Conservation (phyloP, 2,797 vertebrate genomes). For the Chiroxiphia lanceolata region DNA sequence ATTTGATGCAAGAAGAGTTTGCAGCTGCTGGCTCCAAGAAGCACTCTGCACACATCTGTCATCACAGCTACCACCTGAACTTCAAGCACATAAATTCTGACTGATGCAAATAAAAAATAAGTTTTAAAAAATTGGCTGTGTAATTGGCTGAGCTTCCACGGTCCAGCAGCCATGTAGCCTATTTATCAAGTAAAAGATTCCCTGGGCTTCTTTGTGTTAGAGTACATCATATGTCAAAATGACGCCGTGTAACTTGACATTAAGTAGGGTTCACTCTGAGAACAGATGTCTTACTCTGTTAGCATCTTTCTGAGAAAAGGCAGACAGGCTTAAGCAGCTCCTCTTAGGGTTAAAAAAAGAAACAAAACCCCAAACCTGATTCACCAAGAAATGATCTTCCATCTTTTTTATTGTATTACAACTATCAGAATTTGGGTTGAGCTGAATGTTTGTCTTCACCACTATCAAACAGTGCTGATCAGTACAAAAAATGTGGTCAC, state of each 20-base stretch:
- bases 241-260: conserved; percentile 21
- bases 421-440: not conserved
- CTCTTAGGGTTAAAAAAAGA: not conserved
- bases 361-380: rapidly evolving
- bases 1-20: not conserved
- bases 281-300: not conserved
- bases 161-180: not conserved
- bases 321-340: not conserved
- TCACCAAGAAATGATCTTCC: not conserved
- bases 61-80: conserved; percentile 35
- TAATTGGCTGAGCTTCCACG: not conserved
- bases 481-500: not conserved
- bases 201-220: not conserved
- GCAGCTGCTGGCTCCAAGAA: conserved; percentile 7
- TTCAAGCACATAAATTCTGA: not conserved
- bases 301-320: not conserved
- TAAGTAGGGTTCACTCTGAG: conserved; percentile 2
- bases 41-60: not conserved
- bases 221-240: not conserved
- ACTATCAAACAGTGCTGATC: not conserved
- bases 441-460: not conserved
- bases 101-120: not conserved
- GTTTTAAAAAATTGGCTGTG: not conserved
- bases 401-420: not conserved
- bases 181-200: not conserved